These are phyloP conservation scores for Lucifuga dentata DNA, from an alignment of 2,113 vertebrate species.

Conservation along the genomic window DNA sequence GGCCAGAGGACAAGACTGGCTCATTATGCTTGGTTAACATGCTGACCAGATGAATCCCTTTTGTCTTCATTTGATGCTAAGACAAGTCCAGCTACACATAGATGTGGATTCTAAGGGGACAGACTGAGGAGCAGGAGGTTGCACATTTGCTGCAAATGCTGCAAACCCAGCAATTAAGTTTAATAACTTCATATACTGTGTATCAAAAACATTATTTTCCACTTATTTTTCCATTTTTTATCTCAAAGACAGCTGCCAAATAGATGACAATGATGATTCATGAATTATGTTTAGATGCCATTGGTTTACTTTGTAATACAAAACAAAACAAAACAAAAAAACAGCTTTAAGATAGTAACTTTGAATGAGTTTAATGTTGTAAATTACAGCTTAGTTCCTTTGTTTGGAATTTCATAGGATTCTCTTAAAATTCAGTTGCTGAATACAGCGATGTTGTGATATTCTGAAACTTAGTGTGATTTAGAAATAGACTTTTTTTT, in stretches of 20 bases:
- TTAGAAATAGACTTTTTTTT: too few species aligned
- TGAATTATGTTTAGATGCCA: too few species aligned
- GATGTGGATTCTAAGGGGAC: slow-evolving; percentile 28
- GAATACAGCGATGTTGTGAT: slow-evolving; percentile 1
- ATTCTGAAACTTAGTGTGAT: background rate
- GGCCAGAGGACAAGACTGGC: slow-evolving; percentile 42
- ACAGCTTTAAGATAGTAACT: background rate
- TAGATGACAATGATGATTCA: too few species aligned
- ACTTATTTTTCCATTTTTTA: too few species aligned
- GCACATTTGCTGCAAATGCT: slow-evolving; percentile 18
- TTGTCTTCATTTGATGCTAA: slow-evolving; percentile 46
- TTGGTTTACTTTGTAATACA: background rate
- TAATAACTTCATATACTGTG: slow-evolving; percentile 3
- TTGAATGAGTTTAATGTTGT: background rate
- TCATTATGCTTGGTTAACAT: slow-evolving; percentile 50
- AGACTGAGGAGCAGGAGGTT: slow-evolving; percentile 45
- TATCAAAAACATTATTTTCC: background rate
- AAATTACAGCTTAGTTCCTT: slow-evolving; percentile 7
- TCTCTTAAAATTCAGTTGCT: slow-evolving; percentile 1
- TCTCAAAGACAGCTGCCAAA: too few species aligned
- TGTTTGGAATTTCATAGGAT: background rate
- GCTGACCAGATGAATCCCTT: slow-evolving; percentile 61
- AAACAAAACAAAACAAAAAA: too few species aligned
- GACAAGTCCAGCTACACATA: slow-evolving; percentile 35
- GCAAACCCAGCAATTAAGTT: slow-evolving; percentile 2